These are phyloP conservation scores for Columba janthina DNA, from an alignment of 2,113 vertebrate genomes.

Conservation along the genomic window DNA sequence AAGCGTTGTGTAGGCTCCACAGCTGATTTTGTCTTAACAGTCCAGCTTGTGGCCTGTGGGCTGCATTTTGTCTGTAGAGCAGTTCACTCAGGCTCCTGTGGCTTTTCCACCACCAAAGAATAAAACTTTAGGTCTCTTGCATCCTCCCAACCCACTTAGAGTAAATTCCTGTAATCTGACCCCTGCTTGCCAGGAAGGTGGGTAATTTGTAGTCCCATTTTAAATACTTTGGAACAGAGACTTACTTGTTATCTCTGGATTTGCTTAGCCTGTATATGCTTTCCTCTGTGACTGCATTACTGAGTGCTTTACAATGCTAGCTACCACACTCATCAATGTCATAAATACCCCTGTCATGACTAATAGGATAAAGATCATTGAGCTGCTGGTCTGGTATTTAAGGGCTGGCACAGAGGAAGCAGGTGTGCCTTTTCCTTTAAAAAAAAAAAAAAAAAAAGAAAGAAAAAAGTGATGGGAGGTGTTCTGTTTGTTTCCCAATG, in stretches of 20 bases:
- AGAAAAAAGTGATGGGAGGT: neutral
- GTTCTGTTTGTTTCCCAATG: neutral
- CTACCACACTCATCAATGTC: neutral
- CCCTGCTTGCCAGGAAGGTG: neutral
- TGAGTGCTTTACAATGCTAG: neutral
- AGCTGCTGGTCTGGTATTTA: neutral
- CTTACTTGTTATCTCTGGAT: neutral
- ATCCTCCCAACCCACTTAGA: neutral
- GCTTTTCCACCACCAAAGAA: neutral
- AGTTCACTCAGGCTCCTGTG: neutral
- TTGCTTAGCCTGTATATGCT: neutral
- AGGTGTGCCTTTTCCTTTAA: neutral
- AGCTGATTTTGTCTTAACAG: neutral
- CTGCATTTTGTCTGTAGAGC: neutral
- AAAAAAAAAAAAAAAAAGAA: neutral
- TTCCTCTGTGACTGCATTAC: neutral
- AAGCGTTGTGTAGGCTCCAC: neutral
- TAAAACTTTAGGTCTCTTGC: neutral
- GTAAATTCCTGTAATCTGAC: neutral
- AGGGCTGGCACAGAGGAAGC: neutral
- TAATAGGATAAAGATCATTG: neutral
- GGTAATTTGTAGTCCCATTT: slow-evolving; percentile 3
- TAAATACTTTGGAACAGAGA: neutral
- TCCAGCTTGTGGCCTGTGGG: neutral
- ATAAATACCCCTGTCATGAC: neutral